A percentile compares a stretch with the other conserved stretches of the same genome.
phyloP scores from a whole-genome alignment of 2,797 vertebrate genomes.

The Halcyon chelicuti region DNA sequence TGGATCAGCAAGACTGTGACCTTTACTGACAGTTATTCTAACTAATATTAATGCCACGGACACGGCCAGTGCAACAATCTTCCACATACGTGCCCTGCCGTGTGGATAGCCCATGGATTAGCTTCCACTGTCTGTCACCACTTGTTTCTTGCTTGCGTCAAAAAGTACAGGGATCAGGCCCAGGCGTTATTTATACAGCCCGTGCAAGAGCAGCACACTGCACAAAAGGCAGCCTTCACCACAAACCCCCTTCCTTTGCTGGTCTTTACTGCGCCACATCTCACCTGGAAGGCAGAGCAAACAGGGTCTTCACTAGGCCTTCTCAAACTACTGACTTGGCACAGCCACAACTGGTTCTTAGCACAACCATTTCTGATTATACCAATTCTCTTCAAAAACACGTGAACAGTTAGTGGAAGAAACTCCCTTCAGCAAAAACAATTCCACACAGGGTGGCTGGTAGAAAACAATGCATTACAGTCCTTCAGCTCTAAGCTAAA shows the following conservation, averaged over 20 bases:
- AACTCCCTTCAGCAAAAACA: not conserved
- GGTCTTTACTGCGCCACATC: not conserved
- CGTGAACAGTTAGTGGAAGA: not conserved
- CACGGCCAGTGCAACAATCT: not conserved
- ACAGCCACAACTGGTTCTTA: not conserved
- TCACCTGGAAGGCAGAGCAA: not conserved
- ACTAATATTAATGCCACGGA: not conserved
- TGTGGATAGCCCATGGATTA: not conserved
- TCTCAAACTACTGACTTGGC: not conserved
- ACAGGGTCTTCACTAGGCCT: rapidly evolving
- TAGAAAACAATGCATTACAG: not conserved
- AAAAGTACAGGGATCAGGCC: not conserved
- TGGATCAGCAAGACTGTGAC: slow-evolving; percentile 68
- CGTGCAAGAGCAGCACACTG: not conserved
- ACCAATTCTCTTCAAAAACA: not conserved
- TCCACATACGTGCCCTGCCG: not conserved
- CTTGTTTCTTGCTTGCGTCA: not conserved
- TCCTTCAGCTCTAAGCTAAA: not conserved
- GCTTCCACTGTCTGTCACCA: not conserved
- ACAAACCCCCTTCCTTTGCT: rapidly evolving
- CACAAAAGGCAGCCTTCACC: not conserved
- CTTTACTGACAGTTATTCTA: slow-evolving; percentile 50
- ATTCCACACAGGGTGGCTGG: not conserved
- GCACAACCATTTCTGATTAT: not conserved
- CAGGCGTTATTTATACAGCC: not conserved